Conservation (phyloP, 2,797 vertebrate species). For the Champsocephalus gunnari region DNA sequence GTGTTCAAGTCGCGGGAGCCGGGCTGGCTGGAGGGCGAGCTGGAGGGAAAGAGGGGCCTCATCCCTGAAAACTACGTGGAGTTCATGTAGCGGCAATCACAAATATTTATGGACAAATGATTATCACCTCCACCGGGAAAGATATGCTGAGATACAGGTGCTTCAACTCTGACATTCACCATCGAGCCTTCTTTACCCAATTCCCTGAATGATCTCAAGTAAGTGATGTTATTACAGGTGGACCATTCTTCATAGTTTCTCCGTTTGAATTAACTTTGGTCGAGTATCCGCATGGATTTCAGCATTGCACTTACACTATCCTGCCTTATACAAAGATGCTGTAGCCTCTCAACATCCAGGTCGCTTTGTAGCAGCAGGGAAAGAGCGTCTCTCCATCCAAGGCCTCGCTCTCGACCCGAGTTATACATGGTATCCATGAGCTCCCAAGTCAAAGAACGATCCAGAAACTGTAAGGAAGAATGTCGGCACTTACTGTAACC, state of each 20-base stretch:
- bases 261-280: conserved; percentile 34
- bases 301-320: conserved; percentile 30
- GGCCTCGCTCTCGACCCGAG: conserved; percentile 27
- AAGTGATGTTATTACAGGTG: conserved; percentile 32
- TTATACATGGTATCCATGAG: conserved; percentile 94
- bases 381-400: conserved; percentile 14
- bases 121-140: conserved; percentile 37
- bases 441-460: conserved; percentile 60
- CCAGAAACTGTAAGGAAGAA: conserved; percentile 43
- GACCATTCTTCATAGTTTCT: conserved; percentile 33
- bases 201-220: conserved; percentile 28
- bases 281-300: conserved; percentile 11
- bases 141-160: conserved; percentile 33
- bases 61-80: conserved; percentile 99
- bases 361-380: conserved; percentile 42
- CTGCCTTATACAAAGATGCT: conserved; percentile 52
- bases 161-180: conserved; percentile 43
- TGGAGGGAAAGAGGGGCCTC: conserved; percentile 95
- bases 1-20: conserved; percentile 96
- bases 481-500: conserved; percentile 25
- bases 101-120: conserved; percentile 59
- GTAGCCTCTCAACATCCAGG: conserved; percentile 36
- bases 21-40: conserved; percentile 97
- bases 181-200: conserved; percentile 34
- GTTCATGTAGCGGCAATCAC: conserved; percentile 84